phyloP scores from a whole-genome alignment of 2,113 vertebrate genomes.

The Syrmaticus mikado region DNA sequence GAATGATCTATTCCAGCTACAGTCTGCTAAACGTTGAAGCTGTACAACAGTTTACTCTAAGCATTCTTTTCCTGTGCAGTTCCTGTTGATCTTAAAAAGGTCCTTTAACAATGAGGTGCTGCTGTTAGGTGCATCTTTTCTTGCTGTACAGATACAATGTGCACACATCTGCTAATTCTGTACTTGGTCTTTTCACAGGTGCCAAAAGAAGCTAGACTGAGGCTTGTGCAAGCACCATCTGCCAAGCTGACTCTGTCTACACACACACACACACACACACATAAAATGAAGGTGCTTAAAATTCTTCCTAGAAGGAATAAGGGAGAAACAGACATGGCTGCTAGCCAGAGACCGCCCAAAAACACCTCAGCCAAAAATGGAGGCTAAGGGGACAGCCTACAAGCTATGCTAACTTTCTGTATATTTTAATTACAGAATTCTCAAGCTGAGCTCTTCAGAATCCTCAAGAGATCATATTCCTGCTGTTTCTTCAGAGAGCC shows the following conservation, averaged over 20 bases:
- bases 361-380: background rate
- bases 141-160: background rate
- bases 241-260: background rate
- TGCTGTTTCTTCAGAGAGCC: background rate
- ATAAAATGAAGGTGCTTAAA: background rate
- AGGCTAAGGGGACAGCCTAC: background rate
- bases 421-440: background rate
- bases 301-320: background rate
- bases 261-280: background rate
- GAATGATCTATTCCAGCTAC: background rate
- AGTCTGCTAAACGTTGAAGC: background rate
- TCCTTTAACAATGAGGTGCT: background rate
- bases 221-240: background rate
- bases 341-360: background rate
- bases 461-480: fast-evolving
- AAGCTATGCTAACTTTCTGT: fast-evolving
- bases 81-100: background rate
- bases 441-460: background rate
- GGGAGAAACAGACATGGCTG: background rate
- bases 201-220: background rate
- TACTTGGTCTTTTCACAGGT: fast-evolving
- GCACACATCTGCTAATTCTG: background rate
- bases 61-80: background rate
- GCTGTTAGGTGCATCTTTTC: fast-evolving
- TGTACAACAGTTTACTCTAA: background rate